phyloP scores from a whole-genome alignment of 2,888 invertebrate species.

The Rhagonycha fulva region DNA sequence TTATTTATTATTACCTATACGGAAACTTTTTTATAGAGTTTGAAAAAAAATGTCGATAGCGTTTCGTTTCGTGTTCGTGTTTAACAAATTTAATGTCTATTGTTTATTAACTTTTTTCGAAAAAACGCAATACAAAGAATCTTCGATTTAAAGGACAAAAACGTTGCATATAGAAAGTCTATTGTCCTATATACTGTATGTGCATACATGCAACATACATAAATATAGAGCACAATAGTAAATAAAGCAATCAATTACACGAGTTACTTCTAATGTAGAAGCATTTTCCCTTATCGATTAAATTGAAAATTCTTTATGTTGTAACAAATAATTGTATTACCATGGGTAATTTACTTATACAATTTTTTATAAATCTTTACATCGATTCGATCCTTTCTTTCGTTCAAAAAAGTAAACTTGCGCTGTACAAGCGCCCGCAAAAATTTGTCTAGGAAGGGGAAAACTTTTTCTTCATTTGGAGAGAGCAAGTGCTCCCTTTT shows the following conservation, averaged over 20 bases:
- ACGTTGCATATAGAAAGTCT: neutral
- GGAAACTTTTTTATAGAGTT: neutral
- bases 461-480: too few species aligned
- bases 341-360: neutral
- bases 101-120: neutral
- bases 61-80: neutral
- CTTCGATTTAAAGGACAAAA: neutral
- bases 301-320: neutral
- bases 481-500: too few species aligned
- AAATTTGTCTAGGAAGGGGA: too few species aligned
- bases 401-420: neutral
- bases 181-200: neutral
- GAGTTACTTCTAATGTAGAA: neutral
- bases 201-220: neutral
- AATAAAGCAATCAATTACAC: neutral
- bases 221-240: neutral
- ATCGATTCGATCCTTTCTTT: neutral
- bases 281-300: neutral
- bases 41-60: neutral
- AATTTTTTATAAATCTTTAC: neutral
- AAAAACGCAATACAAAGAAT: neutral
- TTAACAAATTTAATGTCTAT: neutral
- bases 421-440: neutral
- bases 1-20: too few species aligned
- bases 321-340: neutral